Evolutionary conservation across 2,797 vertebrate genomes (phyloP).

Genomic region (Onychomys arenicola): DNA sequence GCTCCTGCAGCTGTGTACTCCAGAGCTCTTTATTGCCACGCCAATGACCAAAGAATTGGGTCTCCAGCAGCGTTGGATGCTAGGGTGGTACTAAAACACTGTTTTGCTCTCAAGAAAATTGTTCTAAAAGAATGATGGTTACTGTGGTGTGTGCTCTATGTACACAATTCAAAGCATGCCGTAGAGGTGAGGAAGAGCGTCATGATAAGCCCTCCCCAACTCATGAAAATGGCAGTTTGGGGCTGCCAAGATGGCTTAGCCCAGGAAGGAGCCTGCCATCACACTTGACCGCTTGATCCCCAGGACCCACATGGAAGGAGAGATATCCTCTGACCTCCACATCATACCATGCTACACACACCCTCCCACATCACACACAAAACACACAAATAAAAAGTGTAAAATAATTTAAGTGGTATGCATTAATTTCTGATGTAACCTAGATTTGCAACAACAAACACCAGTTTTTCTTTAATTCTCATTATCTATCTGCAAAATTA

Average conservation of each 20-base stretch:
- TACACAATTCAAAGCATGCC: background rate
- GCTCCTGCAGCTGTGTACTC: background rate
- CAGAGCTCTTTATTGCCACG: background rate
- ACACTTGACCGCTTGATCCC: background rate
- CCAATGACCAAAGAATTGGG: background rate
- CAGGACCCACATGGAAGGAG: background rate
- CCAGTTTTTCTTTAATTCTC: background rate
- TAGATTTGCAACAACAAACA: background rate
- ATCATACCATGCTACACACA: background rate
- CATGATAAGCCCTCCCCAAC: background rate
- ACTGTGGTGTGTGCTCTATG: background rate
- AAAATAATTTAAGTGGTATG: background rate
- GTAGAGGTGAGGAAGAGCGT: background rate
- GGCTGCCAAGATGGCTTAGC: background rate
- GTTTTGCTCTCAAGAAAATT: background rate
- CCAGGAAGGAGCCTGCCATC: background rate
- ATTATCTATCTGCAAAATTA: background rate
- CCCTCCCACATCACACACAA: background rate
- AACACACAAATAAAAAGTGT: background rate
- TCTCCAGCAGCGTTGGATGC: background rate
- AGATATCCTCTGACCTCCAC: background rate
- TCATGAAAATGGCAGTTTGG: background rate
- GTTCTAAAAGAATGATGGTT: background rate
- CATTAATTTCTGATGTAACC: conserved; percentile 16
- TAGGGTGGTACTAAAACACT: background rate